Evolutionary conservation across 2,797 vertebrate species (phyloP), one percentile per base, ranked within the genome.

Genomic region (Smutsia temminckii): DNA sequence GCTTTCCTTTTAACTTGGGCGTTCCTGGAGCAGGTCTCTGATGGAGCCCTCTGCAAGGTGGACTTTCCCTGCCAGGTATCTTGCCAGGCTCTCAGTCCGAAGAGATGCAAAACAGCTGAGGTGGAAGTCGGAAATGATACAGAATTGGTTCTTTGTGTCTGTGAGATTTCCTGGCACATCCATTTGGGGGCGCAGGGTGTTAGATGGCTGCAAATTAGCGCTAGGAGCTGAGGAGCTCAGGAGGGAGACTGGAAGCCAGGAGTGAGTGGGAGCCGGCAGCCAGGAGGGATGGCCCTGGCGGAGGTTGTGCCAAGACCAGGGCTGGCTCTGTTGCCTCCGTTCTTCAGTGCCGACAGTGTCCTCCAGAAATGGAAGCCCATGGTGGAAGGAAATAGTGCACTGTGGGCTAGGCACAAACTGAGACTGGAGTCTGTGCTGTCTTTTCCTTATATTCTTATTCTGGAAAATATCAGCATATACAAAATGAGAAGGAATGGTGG

Each of bases 141-240:
- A 91, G 95, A 53, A 63, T 75, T 40, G 78, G 69, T 42, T 90
- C 79, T 96, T 49, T 68, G 89, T 95, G 88, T 96, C 97, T 96
- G 74, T 81, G 27, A 69, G 84, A 81, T 94, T 97, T 96, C 95
- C 96, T 86, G 88, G 94, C 79, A 27, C 32, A 37, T 89, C 71
- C 71, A 4, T 71, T n/a, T 87, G 40, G 63, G 96, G 89, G 46
- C 17, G 5, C 78, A 21, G 85, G 51, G 53, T 85, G 85, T 92
- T 71, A 46, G 79, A 69, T 92, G 90, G 83, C 97, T 72, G 34
- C 55, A 6, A 55, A 64, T 91, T 63, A 71, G 79, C 1, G 6
- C 77, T 59, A 20, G 74, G 90, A 89, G 32, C 92, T 27, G 3
- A 18, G 49, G 66, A 72, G 23, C 77, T 95, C 51, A 4, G 78